Evolutionary conservation across 2,113 vertebrate genomes (phyloP), one percentile per base, ranked within the genome.

Genomic region (Catharus minimus): DNA sequence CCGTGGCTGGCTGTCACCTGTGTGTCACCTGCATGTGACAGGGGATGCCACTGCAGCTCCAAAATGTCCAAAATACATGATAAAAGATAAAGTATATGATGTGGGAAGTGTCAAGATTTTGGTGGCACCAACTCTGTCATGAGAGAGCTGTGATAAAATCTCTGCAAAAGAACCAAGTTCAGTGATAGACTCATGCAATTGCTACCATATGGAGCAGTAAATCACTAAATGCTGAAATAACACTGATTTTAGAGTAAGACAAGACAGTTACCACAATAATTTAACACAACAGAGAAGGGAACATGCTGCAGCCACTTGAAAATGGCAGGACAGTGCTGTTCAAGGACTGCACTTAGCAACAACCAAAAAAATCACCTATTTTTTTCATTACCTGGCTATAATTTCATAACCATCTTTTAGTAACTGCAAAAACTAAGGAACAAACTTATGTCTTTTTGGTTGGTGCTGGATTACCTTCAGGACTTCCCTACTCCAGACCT

Each of bases 381-480:
- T 67, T n/a, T 66, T 77, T 50, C 28, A 49, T 14, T 68, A 78
- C 38, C 46, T 36, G 72, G 36, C 71, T 75, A 1, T 67, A 15
- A 75, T 73, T 92, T 68, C 75, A 13, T 43, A 50, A n/a, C 53
- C 36, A 12, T 33, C 44, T 81, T 74, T 65, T 83, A 77, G 39
- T 61, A 81, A 60, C 16, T 52, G 21, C 39, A 58, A 32, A 53
- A 61, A 33, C 14, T 43, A 16, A 58, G 39, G n/a, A 66, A 66
- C 24, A 69, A 39, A 5, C 5, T 1, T 64, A 7, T 2, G 15
- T 78, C 66, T 43, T 90, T 78, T 76, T 84, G 86, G 17, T 75
- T 88, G 66, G 44, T 90, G 57, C 74, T 94, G 78, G 77, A 82
- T 61, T 62, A 30, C 58, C 53, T 92, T 91, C 80, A 84, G 82